phyloP scores from a whole-genome alignment of 2,888 invertebrate genomes.

The Nowickia ferox region DNA sequence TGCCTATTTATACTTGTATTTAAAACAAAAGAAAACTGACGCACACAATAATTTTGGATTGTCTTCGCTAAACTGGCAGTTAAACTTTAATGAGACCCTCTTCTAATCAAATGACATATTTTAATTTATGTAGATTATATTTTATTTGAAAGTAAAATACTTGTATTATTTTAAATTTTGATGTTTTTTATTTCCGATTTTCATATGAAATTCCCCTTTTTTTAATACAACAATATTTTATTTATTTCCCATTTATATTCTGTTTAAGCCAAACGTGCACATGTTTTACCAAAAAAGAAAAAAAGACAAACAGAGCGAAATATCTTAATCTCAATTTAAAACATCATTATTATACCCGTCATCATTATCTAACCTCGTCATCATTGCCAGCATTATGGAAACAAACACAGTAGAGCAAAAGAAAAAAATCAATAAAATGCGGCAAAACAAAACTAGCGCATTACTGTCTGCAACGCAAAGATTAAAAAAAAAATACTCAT shows the following conservation, averaged over 20 bases:
- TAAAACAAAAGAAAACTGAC: too few species aligned
- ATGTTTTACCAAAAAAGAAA: constrained; percentile 22
- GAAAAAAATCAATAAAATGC: constrained; percentile 69
- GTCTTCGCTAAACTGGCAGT: too few species aligned
- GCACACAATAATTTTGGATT: too few species aligned
- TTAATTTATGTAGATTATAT: too few species aligned
- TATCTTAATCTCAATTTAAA: constrained; percentile 26
- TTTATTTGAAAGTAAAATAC: too few species aligned
- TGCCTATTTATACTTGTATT: too few species aligned
- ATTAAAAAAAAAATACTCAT: neutral
- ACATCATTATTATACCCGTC: neutral
- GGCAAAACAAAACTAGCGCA: constrained; percentile 56
- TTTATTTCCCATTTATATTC: constrained; percentile 3
- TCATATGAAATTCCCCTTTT: neutral
- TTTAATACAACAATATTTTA: neutral
- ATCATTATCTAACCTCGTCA: constrained; percentile 38
- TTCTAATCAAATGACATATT: too few species aligned
- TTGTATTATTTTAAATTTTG: too few species aligned
- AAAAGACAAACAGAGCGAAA: neutral
- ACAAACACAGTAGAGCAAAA: constrained; percentile 31
- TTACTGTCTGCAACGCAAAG: constrained; percentile 38
- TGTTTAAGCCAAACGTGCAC: constrained; percentile 15
- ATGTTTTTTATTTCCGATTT: neutral
- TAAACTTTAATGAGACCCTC: too few species aligned
- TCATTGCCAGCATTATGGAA: constrained; percentile 43